These are phyloP conservation scores for Neuroscelio doddi DNA, from an alignment of 2,888 invertebrate species.

Conservation along the genomic window DNA sequence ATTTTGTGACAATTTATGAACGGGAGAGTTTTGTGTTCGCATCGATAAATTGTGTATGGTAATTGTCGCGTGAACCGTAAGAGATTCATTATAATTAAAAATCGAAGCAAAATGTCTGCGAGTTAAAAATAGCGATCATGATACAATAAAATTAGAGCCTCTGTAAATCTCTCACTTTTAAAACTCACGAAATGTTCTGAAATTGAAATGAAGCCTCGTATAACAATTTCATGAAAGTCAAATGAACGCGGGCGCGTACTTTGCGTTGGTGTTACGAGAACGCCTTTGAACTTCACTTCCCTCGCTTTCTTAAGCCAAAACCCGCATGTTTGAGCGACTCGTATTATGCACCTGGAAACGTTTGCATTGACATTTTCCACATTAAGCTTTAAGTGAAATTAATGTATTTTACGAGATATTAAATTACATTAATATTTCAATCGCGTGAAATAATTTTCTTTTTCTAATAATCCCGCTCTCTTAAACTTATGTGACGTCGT, in stretches of 20 bases:
- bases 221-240: constrained; percentile 5
- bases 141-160: neutral
- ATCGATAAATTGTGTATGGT: neutral
- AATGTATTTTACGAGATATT: too few species aligned
- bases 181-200: constrained; percentile 9
- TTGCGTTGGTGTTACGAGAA: neutral
- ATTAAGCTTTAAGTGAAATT: too few species aligned
- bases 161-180: neutral
- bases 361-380: neutral
- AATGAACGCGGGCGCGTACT: too few species aligned
- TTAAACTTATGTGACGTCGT: too few species aligned
- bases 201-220: constrained; percentile 14
- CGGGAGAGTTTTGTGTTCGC: neutral
- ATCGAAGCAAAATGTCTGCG: neutral
- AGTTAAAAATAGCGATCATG: too few species aligned
- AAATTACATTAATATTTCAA: too few species aligned
- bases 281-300: constrained; percentile 9
- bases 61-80: neutral
- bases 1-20: neutral
- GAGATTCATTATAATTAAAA: neutral
- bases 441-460: too few species aligned
- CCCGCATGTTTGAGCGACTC: neutral
- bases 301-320: too few species aligned
- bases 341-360: neutral
- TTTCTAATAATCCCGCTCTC: too few species aligned